phyloP scores from a whole-genome alignment of 2,797 vertebrate species.

The Babyrousa celebensis region DNA sequence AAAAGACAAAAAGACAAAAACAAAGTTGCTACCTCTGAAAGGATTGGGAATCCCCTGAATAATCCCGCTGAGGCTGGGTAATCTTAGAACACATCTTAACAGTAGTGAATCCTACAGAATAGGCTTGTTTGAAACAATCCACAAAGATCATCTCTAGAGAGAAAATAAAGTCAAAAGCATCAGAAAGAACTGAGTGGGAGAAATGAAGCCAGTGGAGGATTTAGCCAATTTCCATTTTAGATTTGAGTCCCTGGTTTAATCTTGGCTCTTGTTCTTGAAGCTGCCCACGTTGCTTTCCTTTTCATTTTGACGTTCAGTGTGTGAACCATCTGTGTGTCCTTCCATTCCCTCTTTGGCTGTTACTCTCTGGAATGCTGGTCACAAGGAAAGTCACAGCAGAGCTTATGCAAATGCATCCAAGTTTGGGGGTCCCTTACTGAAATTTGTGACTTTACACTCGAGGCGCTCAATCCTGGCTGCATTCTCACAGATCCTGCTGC shows the following conservation, averaged over 20 bases:
- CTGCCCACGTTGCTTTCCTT: background rate
- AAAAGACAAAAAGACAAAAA: too few species aligned
- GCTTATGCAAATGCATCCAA: background rate
- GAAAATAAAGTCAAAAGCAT: background rate
- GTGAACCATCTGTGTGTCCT: background rate
- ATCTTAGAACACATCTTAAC: constrained; percentile 33
- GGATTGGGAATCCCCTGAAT: background rate
- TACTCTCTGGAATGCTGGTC: background rate
- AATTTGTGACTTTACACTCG: background rate
- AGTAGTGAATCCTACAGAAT: constrained; percentile 23
- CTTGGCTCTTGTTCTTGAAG: background rate
- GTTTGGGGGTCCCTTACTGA: background rate
- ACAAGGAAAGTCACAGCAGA: background rate
- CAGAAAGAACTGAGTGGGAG: background rate
- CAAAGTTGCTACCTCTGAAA: constrained; percentile 26
- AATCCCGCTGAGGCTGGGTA: background rate
- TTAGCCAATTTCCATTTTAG: background rate
- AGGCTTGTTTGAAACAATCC: constrained; percentile 24
- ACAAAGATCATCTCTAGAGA: background rate
- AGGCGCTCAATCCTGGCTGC: background rate
- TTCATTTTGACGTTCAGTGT: background rate
- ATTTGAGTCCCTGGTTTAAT: background rate
- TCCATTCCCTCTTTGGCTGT: background rate
- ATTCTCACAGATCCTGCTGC: background rate
- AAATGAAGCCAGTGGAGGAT: constrained; percentile 16